These are phyloP conservation scores for Lasioglossum lativentre DNA, from an alignment of 2,888 invertebrate genomes.

Conservation along the genomic window DNA sequence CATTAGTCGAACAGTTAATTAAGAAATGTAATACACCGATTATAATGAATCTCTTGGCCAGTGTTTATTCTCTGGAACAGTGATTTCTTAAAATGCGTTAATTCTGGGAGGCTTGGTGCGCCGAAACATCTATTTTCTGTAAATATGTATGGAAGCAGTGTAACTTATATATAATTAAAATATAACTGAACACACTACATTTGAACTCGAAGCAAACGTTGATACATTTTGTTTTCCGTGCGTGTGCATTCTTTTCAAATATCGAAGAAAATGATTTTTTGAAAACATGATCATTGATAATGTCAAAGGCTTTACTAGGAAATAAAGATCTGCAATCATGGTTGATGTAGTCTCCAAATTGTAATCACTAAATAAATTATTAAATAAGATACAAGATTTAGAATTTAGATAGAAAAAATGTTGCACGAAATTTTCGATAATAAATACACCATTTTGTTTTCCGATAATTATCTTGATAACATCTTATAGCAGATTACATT, in stretches of 20 bases:
- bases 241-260: background rate
- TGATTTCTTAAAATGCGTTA: slow-evolving; percentile 69
- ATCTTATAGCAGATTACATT: background rate
- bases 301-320: background rate
- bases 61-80: slow-evolving; percentile 79
- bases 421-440: background rate
- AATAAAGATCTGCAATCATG: background rate
- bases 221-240: background rate
- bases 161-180: slow-evolving; percentile 21
- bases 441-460: background rate
- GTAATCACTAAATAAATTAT: background rate
- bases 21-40: slow-evolving; percentile 81
- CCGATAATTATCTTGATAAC: background rate
- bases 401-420: background rate
- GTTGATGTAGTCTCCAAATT: background rate
- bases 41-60: slow-evolving; percentile 76
- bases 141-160: slow-evolving; percentile 17
- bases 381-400: background rate
- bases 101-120: slow-evolving; percentile 33
- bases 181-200: slow-evolving; percentile 9
- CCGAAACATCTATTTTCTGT: slow-evolving; percentile 39
- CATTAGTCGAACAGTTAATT: slow-evolving; percentile 82
- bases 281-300: background rate
- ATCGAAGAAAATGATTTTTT: background rate
- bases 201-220: slow-evolving; percentile 9